Evolutionary conservation across 2,797 vertebrate species (phyloP).

Genomic region (Cynopterus sphinx): DNA sequence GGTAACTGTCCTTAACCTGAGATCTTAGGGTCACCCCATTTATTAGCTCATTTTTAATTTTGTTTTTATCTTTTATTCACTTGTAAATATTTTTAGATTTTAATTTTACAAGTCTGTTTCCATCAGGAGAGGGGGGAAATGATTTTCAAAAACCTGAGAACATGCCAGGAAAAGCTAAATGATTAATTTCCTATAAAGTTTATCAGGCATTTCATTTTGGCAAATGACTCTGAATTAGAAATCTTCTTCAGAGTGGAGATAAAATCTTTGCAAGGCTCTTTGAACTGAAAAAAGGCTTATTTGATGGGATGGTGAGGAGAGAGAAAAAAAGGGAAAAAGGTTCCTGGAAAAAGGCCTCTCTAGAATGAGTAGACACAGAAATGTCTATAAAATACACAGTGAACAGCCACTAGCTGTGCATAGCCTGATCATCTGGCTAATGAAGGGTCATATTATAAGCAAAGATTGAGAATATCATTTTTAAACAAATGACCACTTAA

Average conservation of each 20-base stretch:
- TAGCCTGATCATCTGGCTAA: background rate
- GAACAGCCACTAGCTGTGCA: background rate
- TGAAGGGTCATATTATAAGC: background rate
- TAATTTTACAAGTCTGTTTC: constrained; percentile 11
- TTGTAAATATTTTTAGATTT: constrained; percentile 5
- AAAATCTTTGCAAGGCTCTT: background rate
- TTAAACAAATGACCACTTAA: background rate
- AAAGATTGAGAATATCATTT: background rate
- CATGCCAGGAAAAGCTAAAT: constrained; percentile 41
- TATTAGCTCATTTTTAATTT: background rate
- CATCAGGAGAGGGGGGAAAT: background rate
- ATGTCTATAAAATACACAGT: background rate
- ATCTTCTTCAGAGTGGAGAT: background rate
- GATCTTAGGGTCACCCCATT: background rate
- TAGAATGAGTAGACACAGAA: background rate
- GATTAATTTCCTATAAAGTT: constrained; percentile 33
- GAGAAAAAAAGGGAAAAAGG: background rate
- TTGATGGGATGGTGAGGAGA: background rate
- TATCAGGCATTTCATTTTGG: constrained; percentile 31
- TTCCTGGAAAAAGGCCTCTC: background rate
- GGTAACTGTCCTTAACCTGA: background rate
- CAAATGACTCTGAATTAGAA: constrained; percentile 5
- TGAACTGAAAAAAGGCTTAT: background rate
- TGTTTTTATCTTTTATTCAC: constrained; percentile 10
- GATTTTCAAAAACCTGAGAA: constrained; percentile 21